Evolutionary conservation across 2,113 vertebrate genomes (phyloP), one percentile per base, ranked within the genome.

Genomic region (Narcine bancroftii): DNA sequence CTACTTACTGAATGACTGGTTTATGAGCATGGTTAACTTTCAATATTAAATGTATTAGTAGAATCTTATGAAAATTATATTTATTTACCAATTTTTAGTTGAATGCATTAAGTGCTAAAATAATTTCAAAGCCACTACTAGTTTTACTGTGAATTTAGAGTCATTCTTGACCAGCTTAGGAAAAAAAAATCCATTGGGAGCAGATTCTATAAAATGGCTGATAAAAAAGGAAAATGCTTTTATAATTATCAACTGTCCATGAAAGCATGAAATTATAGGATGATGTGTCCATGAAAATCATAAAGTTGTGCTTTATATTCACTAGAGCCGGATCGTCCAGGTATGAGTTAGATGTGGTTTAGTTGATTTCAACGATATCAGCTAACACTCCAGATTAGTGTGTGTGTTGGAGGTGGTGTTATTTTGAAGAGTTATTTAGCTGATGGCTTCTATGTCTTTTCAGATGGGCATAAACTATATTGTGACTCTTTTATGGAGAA

Each of bases 101-200:
- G 81, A 85, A 56, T n/a, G 50, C 9, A n/a, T 56, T 83, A 56
- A 53, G 47, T 83, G 11, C 29, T 83, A 53, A 33, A n/a, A 15
- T 85, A n/a, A 85, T 85, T 56, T 85, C 81, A 85, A 85, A 85
- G 29, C 50, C 15, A 13, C 33, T 85, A n/a, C 56, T 85, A 56
- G 50, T 53, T 56, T 85, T 60, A 26, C 81, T 85, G 50, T 13
- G 33, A 85, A 56, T 85, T 85, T 56, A 26, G 26, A 53, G 26
- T 33, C 39, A 79, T 26, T 36, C 36, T 60, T 85, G 50, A 26
- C 13, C 56, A 33, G 50, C 56, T 56, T n/a, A n/a, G 81, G 36
- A 85, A 75, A 36, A 85, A 6, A 17, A 60, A 56, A n/a, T 56
- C 50, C 33, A 33, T 85, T 85, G 53, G 81, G 50, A 36, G 50